These are phyloP conservation scores for Cricetomys ansorgei DNA, from an alignment of 2,113 vertebrate species.

Conservation along the genomic window DNA sequence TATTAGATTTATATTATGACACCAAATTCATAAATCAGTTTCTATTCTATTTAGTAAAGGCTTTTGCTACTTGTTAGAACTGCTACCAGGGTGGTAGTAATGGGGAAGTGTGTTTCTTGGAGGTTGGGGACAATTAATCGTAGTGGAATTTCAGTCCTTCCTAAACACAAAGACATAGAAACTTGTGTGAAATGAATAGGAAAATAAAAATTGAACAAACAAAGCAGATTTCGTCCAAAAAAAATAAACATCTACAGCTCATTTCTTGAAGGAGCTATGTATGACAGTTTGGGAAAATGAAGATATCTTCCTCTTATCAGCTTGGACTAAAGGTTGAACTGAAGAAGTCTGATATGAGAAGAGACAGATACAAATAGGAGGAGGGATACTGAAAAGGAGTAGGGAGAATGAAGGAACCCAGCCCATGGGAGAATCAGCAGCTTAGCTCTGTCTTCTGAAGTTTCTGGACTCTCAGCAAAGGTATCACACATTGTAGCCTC, in stretches of 20 bases:
- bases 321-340: background rate
- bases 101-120: background rate
- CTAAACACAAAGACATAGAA: slow-evolving; percentile 3
- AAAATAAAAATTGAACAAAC: slow-evolving; percentile 5
- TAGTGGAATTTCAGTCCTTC: background rate
- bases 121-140: background rate
- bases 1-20: background rate
- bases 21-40: background rate
- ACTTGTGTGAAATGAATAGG: background rate
- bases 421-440: background rate
- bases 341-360: background rate
- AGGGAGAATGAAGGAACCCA: background rate
- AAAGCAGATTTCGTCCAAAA: background rate
- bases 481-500: background rate
- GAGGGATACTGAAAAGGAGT: background rate
- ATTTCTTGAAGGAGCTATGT: background rate
- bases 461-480: background rate
- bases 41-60: slow-evolving; percentile 2
- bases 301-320: background rate
- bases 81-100: background rate
- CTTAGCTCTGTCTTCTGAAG: background rate
- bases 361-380: background rate
- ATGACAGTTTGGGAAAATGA: background rate
- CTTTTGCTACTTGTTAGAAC: background rate
- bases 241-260: background rate